Base-by-base conservation (phyloP, 1,140 invertebrate genomes). In the Camponotus vicinus region DNA sequence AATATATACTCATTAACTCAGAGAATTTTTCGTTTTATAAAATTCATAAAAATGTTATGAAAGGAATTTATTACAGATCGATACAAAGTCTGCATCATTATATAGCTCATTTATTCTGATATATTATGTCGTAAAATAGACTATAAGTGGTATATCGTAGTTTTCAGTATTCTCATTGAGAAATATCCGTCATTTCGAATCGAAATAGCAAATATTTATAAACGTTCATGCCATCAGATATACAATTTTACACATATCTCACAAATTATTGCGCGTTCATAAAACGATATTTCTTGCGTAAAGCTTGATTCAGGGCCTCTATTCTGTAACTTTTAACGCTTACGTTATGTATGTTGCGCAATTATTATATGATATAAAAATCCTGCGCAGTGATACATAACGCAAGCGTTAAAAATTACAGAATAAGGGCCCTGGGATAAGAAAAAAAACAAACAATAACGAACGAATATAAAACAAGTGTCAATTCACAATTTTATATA, bases 141-240 rank as follows among this genome's bases (percentile, higher is more conserved):
- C 21, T 57, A 13, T 15, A 27, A 11, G n/a, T 59, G 7, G 32
- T 18, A 32, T 3, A 8, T 15, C 11, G 32, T 27, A 34, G 15
- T 59, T 21, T 6, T 27, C 11, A 34, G 61, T 64, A 18, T 13
- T 69, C 42, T 67, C 32, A 3, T 79, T 42, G 34, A 42, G 61
- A 52, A 52, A 67, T 64, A 79, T 34, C 55, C 70, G 64, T 80
- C 55, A 64, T 66, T 55, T n/a, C 45, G 34, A 70, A 7, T 49
- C 4, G 13, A 69, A 69, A 18, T 27, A 45, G 67, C 11, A 69
- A 69, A 34, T 64, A 13, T 64, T 32, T 34, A 64, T 64, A 64
- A 1, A 15, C 61, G 6, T 18, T 42, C 27, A 42, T 63, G 42
- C 21, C 64, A 69, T 69, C 32, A 52, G 45, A 21, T 40, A 67